These are phyloP conservation scores for Arvicola amphibius DNA, from an alignment of 2,797 vertebrate genomes.

Conservation along the genomic window DNA sequence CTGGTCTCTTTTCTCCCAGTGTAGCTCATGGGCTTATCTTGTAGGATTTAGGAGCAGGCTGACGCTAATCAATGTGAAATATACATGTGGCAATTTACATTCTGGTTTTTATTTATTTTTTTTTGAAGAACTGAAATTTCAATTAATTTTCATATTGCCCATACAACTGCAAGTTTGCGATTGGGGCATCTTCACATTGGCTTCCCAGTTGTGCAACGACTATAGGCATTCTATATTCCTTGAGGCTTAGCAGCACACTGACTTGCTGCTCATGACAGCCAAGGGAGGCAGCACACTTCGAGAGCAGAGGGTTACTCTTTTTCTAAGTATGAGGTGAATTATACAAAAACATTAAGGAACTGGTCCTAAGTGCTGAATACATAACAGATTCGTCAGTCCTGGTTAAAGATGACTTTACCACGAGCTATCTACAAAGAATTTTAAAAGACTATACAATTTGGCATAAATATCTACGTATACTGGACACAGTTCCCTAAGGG, in stretches of 20 bases:
- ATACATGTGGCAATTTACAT: constrained; percentile 23
- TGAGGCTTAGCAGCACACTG: neutral
- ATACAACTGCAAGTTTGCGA: neutral
- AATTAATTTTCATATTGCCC: constrained; percentile 2
- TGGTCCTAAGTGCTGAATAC: constrained; percentile 22
- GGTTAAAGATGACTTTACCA: constrained; percentile 3
- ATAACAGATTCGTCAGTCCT: constrained; percentile 16
- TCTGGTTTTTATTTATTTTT: neutral
- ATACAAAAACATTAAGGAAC: constrained; percentile 18
- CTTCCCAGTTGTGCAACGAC: neutral
- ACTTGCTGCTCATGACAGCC: neutral
- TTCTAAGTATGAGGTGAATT: constrained; percentile 11
- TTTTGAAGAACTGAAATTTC: constrained; percentile 39
- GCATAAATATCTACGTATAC: constrained; percentile 38
- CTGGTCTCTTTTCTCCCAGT: neutral
- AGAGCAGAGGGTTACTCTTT: neutral
- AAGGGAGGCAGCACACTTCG: neutral
- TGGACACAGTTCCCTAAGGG: constrained; percentile 18
- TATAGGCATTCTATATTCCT: neutral
- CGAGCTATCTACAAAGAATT: constrained; percentile 41
- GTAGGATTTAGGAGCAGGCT: neutral
- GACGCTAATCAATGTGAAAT: constrained; percentile 50
- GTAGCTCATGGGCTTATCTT: neutral
- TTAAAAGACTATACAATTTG: constrained; percentile 42
- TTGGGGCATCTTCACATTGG: neutral